Evolutionary conservation across 2,888 invertebrate genomes (phyloP), one percentile per base, ranked within the genome.

Genomic region (Clunio marinus): DNA sequence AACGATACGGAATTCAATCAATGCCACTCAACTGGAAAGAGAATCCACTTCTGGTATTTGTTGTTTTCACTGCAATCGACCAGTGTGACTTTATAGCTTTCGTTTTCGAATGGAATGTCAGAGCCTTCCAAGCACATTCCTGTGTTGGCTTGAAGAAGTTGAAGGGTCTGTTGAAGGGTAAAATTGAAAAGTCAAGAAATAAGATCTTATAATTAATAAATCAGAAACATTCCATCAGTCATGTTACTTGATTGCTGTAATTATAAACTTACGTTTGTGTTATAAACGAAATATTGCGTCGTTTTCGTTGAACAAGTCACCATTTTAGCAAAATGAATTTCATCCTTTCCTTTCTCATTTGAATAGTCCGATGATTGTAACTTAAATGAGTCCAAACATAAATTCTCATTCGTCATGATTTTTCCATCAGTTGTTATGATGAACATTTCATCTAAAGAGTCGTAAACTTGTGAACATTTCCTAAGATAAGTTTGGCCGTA

Each of bases 381-480:
- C 35, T 45, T 57, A 27, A 68, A 68, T 13, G 68, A 68, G 25
- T 68, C 68, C 17, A 68, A 37, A 20, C 68, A 68, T 15, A 68
- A 24, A 41, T 68, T 68, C 35, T 68, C 68, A 28, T 68, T 68
- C 17, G 68, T 68, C 68, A 68, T 68, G n/a, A 68, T 45, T 67
- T 77, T 76, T n/a, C 88, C 88, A 27, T 82, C 81, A 24, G 81
- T 78, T 2, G 84, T 84, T 77, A 87, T 84, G 10, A 88, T 85
- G 74, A 88, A 88, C 82, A 89, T 84, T 76, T 91, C 89, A 68
- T 83, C 77, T 71, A 82, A 80, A 73, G 77, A 75, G 17, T 80
- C 77, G 1, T 80, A 76, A 8, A 75, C 37, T 27, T 71, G 72
- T 72, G 37, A 32, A 35, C 71, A 71, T 57, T 67, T 37, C 4